Evolutionary conservation across 1,140 invertebrate species (phyloP).

Genomic region (Bilobella aurantiaca): DNA sequence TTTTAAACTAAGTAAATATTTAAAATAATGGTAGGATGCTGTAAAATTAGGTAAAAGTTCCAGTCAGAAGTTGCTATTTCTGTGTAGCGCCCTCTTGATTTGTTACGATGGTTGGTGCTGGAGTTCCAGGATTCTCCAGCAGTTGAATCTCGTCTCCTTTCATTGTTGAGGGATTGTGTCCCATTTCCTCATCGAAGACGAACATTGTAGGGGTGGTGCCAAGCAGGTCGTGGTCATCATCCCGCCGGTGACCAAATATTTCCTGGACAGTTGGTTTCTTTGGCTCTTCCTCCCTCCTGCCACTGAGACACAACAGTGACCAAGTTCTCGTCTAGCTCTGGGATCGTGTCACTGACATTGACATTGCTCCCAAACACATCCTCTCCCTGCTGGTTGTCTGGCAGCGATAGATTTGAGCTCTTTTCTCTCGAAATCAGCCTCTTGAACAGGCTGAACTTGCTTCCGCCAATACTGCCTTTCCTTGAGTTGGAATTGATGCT

Average conservation of each 20-base stretch:
- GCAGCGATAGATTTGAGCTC: background rate
- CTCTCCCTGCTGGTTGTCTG: background rate
- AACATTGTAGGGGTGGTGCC: slow-evolving; percentile 1
- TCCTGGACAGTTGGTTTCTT: slow-evolving; percentile 1
- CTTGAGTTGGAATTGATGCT: background rate
- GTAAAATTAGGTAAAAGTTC: no score
- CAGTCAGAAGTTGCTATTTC: no score
- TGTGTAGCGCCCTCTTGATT: no score
- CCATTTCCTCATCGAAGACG: slow-evolving; percentile 1
- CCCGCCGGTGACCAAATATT: background rate
- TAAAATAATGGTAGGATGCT: no score
- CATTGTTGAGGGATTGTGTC: background rate
- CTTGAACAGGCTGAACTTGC: background rate
- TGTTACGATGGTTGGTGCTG: no score
- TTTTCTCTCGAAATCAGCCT: slow-evolving; percentile 1
- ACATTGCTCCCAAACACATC: background rate
- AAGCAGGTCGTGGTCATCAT: no score
- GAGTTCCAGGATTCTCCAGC: no score
- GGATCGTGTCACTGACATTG: background rate
- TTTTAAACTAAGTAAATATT: no score
- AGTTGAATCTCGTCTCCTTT: background rate
- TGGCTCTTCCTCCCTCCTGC: background rate
- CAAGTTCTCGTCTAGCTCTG: background rate
- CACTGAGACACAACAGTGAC: background rate
- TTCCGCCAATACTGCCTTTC: slow-evolving; percentile 2